Evolutionary conservation across 2,113 vertebrate species (phyloP).

Genomic region (Protobothrops mucrosquamatus): DNA sequence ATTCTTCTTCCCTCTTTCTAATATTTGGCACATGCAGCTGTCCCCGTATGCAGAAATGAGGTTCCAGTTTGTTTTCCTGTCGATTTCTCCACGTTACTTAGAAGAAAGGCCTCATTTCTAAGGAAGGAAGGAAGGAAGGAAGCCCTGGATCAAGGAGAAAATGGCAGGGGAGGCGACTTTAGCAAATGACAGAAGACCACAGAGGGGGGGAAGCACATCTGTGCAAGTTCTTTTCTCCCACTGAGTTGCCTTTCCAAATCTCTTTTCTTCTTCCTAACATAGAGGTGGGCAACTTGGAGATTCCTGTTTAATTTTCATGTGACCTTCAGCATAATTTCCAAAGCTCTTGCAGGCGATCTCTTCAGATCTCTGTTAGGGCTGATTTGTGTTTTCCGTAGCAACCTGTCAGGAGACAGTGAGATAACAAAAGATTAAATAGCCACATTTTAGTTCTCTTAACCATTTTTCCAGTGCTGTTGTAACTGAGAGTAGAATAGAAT

Average conservation of each 20-base stretch:
- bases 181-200: no score
- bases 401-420: not conserved
- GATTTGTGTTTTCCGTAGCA: not conserved
- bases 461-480: no score
- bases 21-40: no score
- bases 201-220: not conserved
- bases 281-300: not conserved
- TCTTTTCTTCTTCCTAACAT: not conserved
- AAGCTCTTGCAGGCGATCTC: no score
- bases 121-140: not conserved
- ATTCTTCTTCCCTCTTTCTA: no score
- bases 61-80: no score
- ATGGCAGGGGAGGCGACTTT: not conserved
- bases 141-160: not conserved
- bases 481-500: no score
- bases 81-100: no score
- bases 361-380: not conserved
- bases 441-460: not conserved
- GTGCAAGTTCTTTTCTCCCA: not conserved
- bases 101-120: no score
- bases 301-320: not conserved
- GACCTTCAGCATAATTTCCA: not conserved
- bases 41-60: no score
- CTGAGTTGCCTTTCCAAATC: not conserved
- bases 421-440: not conserved